Evolutionary conservation across 92 coral and sea anemone species (phyloP).

Genomic region (Micromussa lordhowensis): DNA sequence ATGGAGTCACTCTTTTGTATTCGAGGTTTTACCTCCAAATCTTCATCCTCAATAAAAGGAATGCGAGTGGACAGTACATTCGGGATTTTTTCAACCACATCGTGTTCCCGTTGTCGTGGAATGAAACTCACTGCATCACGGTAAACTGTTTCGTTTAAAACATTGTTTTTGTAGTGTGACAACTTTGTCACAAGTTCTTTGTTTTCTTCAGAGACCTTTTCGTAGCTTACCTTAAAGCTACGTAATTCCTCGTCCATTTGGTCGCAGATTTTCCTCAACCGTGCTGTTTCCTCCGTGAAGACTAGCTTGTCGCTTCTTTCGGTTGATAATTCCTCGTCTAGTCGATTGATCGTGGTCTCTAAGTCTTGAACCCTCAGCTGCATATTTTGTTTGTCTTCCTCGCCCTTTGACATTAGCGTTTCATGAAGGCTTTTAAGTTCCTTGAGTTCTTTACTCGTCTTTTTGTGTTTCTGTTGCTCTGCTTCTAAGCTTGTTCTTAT

Average conservation of each 20-base stretch:
- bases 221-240: not conserved
- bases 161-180: not conserved
- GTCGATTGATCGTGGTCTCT: not conserved
- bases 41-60: not conserved
- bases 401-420: slow-evolving; percentile 51
- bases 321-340: not conserved
- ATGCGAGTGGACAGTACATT: not conserved
- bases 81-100: not conserved
- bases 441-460: slow-evolving; percentile 68
- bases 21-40: not conserved
- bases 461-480: slow-evolving; percentile 58
- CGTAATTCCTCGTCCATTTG: slow-evolving; percentile 30
- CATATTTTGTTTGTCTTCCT: slow-evolving; percentile 47
- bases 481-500: slow-evolving; percentile 36
- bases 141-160: not conserved
- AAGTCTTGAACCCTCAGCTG: not conserved
- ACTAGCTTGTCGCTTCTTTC: slow-evolving; percentile 2
- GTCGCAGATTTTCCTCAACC: slow-evolving; percentile 7
- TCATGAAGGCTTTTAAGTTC: slow-evolving; percentile 78
- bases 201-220: slow-evolving; percentile 17
- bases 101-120: not conserved
- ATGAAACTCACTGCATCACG: not conserved
- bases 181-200: slow-evolving; percentile 4
- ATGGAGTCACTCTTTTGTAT: not conserved
- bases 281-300: slow-evolving; percentile 1